Evolutionary conservation across 2,113 vertebrate genomes (phyloP), one percentile per base, ranked within the genome.

Genomic region (Ailuropoda melanoleuca): DNA sequence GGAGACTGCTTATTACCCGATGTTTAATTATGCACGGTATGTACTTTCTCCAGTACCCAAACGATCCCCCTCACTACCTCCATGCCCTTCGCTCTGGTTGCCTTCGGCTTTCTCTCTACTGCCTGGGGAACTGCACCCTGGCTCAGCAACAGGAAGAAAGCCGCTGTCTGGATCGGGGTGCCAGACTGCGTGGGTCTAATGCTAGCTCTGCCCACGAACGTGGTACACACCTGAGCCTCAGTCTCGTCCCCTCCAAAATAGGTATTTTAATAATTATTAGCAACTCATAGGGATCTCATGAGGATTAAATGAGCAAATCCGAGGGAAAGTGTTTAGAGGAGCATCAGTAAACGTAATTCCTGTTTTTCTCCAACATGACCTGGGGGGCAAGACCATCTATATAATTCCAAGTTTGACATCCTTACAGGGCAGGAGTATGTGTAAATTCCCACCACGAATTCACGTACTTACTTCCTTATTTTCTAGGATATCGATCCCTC

Each of bases 241-340:
- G 34, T 62, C 94, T 53, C 13, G 24, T 26, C 70, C 46, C 74
- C 50, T 88, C 34, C 15, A 58, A 94, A 58, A 50, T 39, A 15
- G 56, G n/a, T 6, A 34, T 50, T 34, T 48, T 48, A 18, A 56
- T 58, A 0, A 72, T 60, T 58, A 50, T 31, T 37, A 88, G 46
- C 72, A 87, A 50, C 70, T 48, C 58, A 31, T 56, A 87, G 13
- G 43, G 34, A 75, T 84, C 55, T 55, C 24, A 14, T 66, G 68
- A 84, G 53, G 21, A 64, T 50, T 82, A 56, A 94, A 58, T 37
- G 46, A 87, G 21, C 43, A 48, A 92, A 87, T 43, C 31, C 10
- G 4, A 77, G 56, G 64, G 72, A 55, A 92, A 82, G 29, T 93
- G 9, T 46, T 93, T 80, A 81, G 62, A 78, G 58, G 55, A 87